phyloP scores from a whole-genome alignment of 2,797 vertebrate genomes.

The Eupleurogrammus muticus region DNA sequence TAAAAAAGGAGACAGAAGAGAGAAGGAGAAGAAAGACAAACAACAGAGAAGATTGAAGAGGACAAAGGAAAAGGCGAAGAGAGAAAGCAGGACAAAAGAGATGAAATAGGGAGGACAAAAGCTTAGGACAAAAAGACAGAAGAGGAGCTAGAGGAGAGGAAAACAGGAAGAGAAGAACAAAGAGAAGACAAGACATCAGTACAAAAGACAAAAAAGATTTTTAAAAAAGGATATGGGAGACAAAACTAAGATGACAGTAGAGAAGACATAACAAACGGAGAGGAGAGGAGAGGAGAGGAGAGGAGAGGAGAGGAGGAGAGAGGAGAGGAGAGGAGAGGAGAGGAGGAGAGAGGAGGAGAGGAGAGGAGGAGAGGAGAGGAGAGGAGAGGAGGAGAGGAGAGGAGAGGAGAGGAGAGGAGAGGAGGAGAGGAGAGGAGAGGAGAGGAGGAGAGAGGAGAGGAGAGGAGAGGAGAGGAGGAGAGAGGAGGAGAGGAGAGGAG shows the following conservation, averaged over 20 bases:
- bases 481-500: background rate
- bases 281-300: background rate
- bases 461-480: background rate
- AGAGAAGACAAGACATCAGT: background rate
- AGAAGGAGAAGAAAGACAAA: background rate
- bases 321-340: too few relatives aligned
- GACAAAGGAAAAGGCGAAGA: background rate
- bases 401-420: background rate
- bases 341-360: too few relatives aligned
- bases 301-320: too few relatives aligned
- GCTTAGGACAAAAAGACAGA: background rate
- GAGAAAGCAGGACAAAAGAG: background rate
- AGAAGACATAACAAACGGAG: too few relatives aligned
- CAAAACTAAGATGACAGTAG: background rate
- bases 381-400: background rate
- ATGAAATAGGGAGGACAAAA: background rate
- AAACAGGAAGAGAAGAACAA: background rate
- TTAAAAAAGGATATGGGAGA: background rate
- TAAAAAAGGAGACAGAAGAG: background rate
- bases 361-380: too few relatives aligned
- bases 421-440: background rate
- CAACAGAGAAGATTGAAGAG: background rate
- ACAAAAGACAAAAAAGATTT: conserved; percentile 1
- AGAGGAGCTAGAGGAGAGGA: too few relatives aligned
- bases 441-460: background rate